These are phyloP conservation scores for Sinopyrophorus schimmeli DNA, from an alignment of 2,888 invertebrate species.

Conservation along the genomic window DNA sequence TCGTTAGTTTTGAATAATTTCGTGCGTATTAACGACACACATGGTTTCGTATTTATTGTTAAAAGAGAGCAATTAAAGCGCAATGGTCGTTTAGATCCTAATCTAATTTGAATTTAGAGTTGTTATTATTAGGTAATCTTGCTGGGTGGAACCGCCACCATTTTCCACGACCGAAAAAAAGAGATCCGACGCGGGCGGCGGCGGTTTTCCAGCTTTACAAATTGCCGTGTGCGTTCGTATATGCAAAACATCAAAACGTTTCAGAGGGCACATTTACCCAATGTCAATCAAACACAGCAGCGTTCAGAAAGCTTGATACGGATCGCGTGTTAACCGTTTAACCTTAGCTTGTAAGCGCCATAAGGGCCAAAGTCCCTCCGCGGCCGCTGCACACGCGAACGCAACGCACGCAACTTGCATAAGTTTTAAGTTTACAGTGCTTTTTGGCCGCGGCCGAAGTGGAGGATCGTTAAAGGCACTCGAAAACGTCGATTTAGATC, in stretches of 20 bases:
- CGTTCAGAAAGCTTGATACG: constrained; percentile 49
- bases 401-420: constrained; percentile 54
- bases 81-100: constrained; percentile 31
- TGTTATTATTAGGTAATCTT: constrained; percentile 10
- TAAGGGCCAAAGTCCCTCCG: constrained; percentile 47
- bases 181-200: constrained; percentile 5
- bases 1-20: constrained; percentile 28
- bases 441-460: constrained; percentile 40
- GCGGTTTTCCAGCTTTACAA: constrained; percentile 22
- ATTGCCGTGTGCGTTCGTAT: constrained; percentile 35
- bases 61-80: constrained; percentile 30
- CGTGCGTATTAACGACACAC: constrained; percentile 26
- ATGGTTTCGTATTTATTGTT: constrained; percentile 24
- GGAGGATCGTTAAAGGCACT: constrained; percentile 20
- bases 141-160: constrained; percentile 11
- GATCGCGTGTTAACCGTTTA: constrained; percentile 51
- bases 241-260: constrained; percentile 50
- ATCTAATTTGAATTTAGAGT: constrained; percentile 32
- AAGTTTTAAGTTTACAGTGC: constrained; percentile 48
- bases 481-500: constrained; percentile 18
- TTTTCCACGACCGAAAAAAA: constrained; percentile 12
- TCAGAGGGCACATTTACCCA: constrained; percentile 50
- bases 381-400: constrained; percentile 48
- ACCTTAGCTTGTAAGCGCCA: constrained; percentile 41
- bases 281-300: constrained; percentile 53